These are phyloP conservation scores for Octomys mimax DNA, from an alignment of 2,797 vertebrate species.

Conservation along the genomic window DNA sequence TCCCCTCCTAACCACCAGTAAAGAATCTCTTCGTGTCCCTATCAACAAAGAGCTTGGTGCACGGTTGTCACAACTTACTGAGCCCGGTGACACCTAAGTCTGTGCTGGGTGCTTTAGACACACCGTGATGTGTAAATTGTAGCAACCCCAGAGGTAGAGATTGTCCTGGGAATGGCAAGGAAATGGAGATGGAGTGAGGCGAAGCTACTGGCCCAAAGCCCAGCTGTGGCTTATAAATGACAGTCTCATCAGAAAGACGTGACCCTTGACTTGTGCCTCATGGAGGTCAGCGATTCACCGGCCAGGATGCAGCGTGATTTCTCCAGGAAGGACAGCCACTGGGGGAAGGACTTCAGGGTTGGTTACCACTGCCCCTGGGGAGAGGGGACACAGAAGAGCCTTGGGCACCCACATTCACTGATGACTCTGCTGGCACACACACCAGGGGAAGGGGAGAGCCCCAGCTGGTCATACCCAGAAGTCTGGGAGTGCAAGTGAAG, in stretches of 20 bases:
- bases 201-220: not conserved
- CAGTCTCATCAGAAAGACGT: not conserved
- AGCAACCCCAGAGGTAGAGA: not conserved
- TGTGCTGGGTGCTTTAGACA: not conserved
- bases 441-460: rapidly evolving
- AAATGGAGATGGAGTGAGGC: not conserved
- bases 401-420: not conserved
- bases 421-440: rapidly evolving
- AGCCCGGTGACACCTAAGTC: not conserved
- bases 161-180: not conserved
- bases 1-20: not conserved
- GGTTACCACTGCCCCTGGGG: rapidly evolving
- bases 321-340: not conserved
- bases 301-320: not conserved
- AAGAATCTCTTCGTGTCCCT: not conserved
- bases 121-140: rapidly evolving
- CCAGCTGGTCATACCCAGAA: not conserved
- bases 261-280: too few relatives aligned
- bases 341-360: too few relatives aligned
- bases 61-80: not conserved
- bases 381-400: rapidly evolving
- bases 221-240: not conserved
- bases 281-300: not conserved
- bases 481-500: not conserved
- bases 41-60: not conserved